A percentile compares a stretch with the other conserved stretches of the same genome.
These are phyloP conservation scores for Terrapene triunguis DNA, from an alignment of 2,113 vertebrate genomes.

Conservation along the genomic window DNA sequence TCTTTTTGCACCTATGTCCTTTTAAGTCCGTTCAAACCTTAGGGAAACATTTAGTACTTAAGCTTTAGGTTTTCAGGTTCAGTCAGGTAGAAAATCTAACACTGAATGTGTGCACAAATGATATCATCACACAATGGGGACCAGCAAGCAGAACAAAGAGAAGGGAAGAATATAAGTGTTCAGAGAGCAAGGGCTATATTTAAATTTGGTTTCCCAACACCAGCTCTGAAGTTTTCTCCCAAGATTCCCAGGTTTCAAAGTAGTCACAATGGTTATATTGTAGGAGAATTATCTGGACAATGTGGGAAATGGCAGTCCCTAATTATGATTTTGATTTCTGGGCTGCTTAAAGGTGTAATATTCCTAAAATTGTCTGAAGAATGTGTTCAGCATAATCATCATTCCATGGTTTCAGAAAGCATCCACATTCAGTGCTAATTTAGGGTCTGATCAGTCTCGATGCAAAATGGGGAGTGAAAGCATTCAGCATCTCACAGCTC, in stretches of 20 bases:
- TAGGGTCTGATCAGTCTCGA: constrained; percentile 14
- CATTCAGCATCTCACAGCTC: background rate
- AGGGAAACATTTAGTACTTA: constrained; percentile 90
- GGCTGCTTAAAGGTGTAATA: constrained; percentile 74
- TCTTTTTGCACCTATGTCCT: constrained; percentile 77
- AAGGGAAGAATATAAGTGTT: constrained; percentile 83
- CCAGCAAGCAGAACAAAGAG: constrained; percentile 80
- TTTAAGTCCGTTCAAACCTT: constrained; percentile 80
- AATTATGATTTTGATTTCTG: constrained; percentile 80
- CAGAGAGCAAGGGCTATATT: constrained; percentile 73
- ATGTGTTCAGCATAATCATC: constrained; percentile 71
- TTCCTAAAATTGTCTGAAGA: constrained; percentile 74
- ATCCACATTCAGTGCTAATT: constrained; percentile 64
- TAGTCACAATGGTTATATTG: constrained; percentile 74
- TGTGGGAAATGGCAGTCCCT: constrained; percentile 61
- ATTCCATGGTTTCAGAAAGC: constrained; percentile 73
- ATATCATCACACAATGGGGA: constrained; percentile 73
- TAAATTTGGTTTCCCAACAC: constrained; percentile 84
- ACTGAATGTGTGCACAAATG: constrained; percentile 83
- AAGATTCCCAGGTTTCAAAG: constrained; percentile 83
- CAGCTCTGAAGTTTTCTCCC: constrained; percentile 79
- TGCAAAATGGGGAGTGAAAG: background rate
- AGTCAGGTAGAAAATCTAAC: constrained; percentile 88
- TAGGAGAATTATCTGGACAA: constrained; percentile 77
- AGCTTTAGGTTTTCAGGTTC: constrained; percentile 84